Evolutionary conservation across 2,888 invertebrate species (phyloP), one percentile per base, ranked within the genome.

Genomic region (Ectemnius continuus): DNA sequence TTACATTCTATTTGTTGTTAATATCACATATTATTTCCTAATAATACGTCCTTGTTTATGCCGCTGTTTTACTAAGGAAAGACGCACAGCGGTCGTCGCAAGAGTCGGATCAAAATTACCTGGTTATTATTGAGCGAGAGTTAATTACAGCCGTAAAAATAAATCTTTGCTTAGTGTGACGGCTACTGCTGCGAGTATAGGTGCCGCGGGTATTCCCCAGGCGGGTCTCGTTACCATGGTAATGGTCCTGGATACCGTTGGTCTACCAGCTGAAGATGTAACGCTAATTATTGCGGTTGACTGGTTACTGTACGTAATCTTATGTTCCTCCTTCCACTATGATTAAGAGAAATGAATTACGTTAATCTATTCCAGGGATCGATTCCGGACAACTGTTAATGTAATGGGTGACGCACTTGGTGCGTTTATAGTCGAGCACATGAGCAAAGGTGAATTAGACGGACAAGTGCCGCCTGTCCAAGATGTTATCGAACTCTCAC

Each of bases 131-230:
- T 23, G 3, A 23, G 2, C 23, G 23, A 23, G 23, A 3, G 23
- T 23, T 23, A 36, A 36, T 36, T 11, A 36, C 8, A 8, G 36
- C 8, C 36, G 36, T 36, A 11, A 36, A 36, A 36, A 6, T 36
- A 11, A 36, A 8, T 36, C 5, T 36, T 36, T 36, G 36, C 67
- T 13, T 52, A 98, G 98, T 91, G 95, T 97, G 84, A 98, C 98
- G 2, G 98, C 99, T n/a, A 99, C 98, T 2, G 97, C 98, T 63
- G 99, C 99, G 0, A 98, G 98, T 85, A 97, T 99, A 89, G 99
- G 99, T 71, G 98, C 99, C 18, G 98, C 98, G 4, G 98, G 98
- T 46, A 98, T 99, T 85, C 98, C 98, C 13, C 98, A 98, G 91
- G 98, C 98, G 28, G 98, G 98, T 62, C 93, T 98, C 84, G 97